phyloP scores from a whole-genome alignment of 2,888 invertebrate species.

The Drosophila paramelanica region DNA sequence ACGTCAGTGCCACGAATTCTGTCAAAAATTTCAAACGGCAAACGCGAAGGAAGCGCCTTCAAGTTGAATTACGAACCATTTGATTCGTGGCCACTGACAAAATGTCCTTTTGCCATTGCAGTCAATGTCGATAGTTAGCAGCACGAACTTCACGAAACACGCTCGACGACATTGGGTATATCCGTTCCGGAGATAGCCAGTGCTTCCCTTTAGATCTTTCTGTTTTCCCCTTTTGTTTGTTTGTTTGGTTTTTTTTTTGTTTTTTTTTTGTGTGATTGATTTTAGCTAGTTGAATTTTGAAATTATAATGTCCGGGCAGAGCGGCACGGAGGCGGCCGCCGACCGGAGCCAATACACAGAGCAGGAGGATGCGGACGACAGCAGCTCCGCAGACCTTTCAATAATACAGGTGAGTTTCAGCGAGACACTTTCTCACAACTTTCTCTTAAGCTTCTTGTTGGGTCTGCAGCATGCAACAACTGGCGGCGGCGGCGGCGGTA shows the following conservation, averaged over 20 bases:
- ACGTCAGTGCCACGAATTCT: conserved; percentile 74
- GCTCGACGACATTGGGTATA: conserved; percentile 63
- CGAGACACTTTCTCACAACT: no score
- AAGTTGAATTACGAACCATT: conserved; percentile 10
- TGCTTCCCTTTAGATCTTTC: conserved; percentile 30
- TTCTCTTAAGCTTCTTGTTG: neutral
- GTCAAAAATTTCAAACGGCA: conserved; percentile 23
- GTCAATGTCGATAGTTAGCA: conserved; percentile 74
- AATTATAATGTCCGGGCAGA: conserved; percentile 26
- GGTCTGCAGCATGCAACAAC: conserved; percentile 1
- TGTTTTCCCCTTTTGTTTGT: conserved; percentile 17
- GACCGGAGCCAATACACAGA: conserved; percentile 41
- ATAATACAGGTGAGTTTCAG: conserved; percentile 44
- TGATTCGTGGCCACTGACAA: neutral
- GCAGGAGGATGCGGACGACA: conserved; percentile 48
- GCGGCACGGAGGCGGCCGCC: conserved; percentile 19
- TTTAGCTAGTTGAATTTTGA: conserved; percentile 46
- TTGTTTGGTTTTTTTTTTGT: conserved; percentile 6
- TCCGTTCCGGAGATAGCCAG: conserved; percentile 63
- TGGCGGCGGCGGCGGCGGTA: conserved; percentile 41
- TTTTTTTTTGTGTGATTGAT: conserved; percentile 11
- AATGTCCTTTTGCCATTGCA: conserved; percentile 48
- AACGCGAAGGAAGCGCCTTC: conserved; percentile 1
- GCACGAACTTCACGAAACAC: conserved; percentile 45
- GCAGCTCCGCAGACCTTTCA: conserved; percentile 51